phyloP scores from a whole-genome alignment of 2,888 invertebrate genomes.

The Synanthedon formicaeformis region DNA sequence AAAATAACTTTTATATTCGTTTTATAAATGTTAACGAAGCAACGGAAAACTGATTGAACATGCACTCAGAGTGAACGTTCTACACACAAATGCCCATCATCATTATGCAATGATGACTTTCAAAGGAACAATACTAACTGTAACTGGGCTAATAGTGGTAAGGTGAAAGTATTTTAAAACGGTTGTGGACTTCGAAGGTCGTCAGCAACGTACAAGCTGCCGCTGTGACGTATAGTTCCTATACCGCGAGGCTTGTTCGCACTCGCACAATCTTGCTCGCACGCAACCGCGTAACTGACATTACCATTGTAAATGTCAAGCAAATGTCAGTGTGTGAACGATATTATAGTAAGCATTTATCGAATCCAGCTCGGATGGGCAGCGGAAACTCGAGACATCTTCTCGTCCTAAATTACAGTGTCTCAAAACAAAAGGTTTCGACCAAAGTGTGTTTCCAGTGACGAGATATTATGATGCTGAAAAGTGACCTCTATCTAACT shows the following conservation, averaged over 20 bases:
- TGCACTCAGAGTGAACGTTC: no score
- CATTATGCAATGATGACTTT: not conserved
- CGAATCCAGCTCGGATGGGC: no score
- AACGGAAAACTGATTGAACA: no score
- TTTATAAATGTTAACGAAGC: no score
- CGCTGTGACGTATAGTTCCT: slow-evolving; percentile 9
- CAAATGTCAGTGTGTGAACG: slow-evolving; percentile 40
- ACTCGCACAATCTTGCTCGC: slow-evolving; percentile 4
- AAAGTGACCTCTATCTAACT: no score
- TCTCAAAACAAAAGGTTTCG: no score
- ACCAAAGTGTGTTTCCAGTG: no score
- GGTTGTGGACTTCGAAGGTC: slow-evolving; percentile 35
- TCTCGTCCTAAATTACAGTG: no score
- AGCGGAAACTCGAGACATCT: no score
- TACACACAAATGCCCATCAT: not conserved
- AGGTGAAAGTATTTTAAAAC: slow-evolving; percentile 51
- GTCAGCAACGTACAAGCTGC: slow-evolving; percentile 12
- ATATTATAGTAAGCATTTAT: slow-evolving; percentile 4
- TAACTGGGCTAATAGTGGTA: slow-evolving; percentile 41
- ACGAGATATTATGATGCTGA: no score
- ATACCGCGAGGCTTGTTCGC: slow-evolving; percentile 8
- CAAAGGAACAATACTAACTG: slow-evolving; percentile 1
- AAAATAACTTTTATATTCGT: no score
- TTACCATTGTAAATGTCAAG: slow-evolving; percentile 45
- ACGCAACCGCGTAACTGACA: slow-evolving; percentile 21